These are phyloP conservation scores for Archips crataeganus DNA, from an alignment of 2,888 invertebrate genomes.

Conservation along the genomic window DNA sequence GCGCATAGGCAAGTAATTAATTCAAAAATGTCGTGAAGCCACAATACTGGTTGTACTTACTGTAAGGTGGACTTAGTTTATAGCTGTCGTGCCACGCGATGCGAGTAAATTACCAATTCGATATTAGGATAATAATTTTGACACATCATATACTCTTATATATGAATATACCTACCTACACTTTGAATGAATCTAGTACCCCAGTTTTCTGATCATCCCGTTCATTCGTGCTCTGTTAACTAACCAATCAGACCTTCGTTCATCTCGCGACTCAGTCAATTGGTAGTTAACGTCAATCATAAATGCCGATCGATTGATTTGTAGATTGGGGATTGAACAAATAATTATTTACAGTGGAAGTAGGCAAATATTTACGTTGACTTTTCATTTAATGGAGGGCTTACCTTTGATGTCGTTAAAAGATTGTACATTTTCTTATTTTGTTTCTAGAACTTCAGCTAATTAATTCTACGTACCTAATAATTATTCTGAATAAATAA, in stretches of 20 bases:
- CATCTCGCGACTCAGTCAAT: slow-evolving; percentile 32
- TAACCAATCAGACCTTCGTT: slow-evolving; percentile 35
- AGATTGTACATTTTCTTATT: neutral
- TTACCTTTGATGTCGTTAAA: neutral
- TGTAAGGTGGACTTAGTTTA: slow-evolving; percentile 26
- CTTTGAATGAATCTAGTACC: neutral
- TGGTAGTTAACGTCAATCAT: slow-evolving; percentile 37
- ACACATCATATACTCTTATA: neutral
- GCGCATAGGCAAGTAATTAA: slow-evolving; percentile 31
- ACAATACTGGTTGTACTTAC: slow-evolving; percentile 37
- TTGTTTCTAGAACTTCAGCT: neutral
- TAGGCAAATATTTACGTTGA: slow-evolving; percentile 7
- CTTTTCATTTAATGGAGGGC: slow-evolving; percentile 5
- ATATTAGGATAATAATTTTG: neutral
- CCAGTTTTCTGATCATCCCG: neutral
- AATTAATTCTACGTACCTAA: neutral
- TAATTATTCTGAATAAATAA: neutral
- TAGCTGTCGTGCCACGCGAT: slow-evolving; percentile 14
- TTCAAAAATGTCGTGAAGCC: slow-evolving; percentile 31
- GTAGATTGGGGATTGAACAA: slow-evolving; percentile 9
- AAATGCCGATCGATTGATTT: slow-evolving; percentile 33
- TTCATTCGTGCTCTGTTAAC: slow-evolving; percentile 17
- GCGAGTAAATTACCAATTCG: neutral
- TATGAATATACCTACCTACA: neutral
- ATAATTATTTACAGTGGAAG: slow-evolving; percentile 10